These are phyloP conservation scores for Mythimna ferrago DNA, from an alignment of 2,888 invertebrate species.

Conservation along the genomic window DNA sequence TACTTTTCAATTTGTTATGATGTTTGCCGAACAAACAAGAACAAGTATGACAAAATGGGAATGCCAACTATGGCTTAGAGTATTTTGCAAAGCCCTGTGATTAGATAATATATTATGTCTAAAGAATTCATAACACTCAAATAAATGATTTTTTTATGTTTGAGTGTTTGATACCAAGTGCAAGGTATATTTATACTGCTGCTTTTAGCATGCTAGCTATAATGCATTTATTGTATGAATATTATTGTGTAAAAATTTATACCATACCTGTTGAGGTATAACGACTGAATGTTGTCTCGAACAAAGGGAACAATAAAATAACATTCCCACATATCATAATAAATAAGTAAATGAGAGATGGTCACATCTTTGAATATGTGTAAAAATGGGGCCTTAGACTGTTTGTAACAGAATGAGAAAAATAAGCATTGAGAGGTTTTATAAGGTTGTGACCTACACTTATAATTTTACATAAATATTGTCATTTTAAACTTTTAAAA, in stretches of 20 bases:
- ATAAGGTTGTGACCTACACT: constrained; percentile 58
- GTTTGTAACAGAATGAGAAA: constrained; percentile 27
- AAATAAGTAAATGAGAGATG: constrained; percentile 17
- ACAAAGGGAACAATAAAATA: constrained; percentile 31
- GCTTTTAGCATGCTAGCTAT: constrained; percentile 20
- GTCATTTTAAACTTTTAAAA: constrained; percentile 22
- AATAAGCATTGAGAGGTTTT: constrained; percentile 21
- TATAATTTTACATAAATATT: constrained; percentile 29
- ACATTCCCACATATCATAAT: constrained; percentile 48
- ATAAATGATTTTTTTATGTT: constrained; percentile 24
- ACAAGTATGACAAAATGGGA: constrained; percentile 90
- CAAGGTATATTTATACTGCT: constrained; percentile 20
- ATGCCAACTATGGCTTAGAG: constrained; percentile 82
- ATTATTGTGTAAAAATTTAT: constrained; percentile 24
- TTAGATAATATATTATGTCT: constrained; percentile 37
- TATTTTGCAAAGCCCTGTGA: constrained; percentile 64
- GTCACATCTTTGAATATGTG: constrained; percentile 10
- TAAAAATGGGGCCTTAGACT: constrained; percentile 41
- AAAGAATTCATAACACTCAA: constrained; percentile 28
- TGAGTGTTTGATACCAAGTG: constrained; percentile 23
- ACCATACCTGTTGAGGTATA: constrained; percentile 17
- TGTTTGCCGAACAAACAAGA: constrained; percentile 88
- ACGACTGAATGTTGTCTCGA: constrained; percentile 50
- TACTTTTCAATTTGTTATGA: constrained; percentile 92
- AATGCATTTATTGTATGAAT: constrained; percentile 11